A percentile compares a stretch with the other conserved stretches of the same genome.
Conservation (phyloP, 1,140 invertebrate species). For the Druon quercuslanigerum region DNA sequence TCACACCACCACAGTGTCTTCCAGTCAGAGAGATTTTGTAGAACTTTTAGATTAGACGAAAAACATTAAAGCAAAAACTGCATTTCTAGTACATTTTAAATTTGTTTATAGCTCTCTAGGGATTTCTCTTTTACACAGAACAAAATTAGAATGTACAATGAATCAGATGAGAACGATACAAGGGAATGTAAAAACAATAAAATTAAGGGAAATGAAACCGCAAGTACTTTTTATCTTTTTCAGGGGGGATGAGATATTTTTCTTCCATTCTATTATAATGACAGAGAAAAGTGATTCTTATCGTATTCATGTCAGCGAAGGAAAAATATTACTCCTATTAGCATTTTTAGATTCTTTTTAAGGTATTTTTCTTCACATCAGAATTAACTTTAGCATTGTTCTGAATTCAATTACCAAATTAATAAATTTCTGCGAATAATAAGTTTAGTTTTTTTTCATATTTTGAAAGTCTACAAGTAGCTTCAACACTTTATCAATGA, state of each 20-base stretch:
- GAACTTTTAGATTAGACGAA: not conserved
- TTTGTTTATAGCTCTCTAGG: conserved; percentile 2
- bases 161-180: no score
- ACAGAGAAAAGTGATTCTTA: not conserved
- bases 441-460: not conserved
- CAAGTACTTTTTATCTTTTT: no score
- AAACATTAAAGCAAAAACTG: not conserved
- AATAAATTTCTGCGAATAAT: not conserved
- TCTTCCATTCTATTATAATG: not conserved
- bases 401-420: no score
- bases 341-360: not conserved
- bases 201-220: no score
- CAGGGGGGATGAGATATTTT: not conserved
- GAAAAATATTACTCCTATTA: not conserved
- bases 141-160: not conserved
- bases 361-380: not conserved
- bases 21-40: not conserved
- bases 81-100: not conserved
- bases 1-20: not conserved
- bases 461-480: not conserved
- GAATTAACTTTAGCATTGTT: no score
- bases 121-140: not conserved
- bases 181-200: no score
- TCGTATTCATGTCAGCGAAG: not conserved
- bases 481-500: conserved; percentile 4